Base-by-base conservation (phyloP, 2,888 invertebrate genomes). In the Masnerella sp. region DNA sequence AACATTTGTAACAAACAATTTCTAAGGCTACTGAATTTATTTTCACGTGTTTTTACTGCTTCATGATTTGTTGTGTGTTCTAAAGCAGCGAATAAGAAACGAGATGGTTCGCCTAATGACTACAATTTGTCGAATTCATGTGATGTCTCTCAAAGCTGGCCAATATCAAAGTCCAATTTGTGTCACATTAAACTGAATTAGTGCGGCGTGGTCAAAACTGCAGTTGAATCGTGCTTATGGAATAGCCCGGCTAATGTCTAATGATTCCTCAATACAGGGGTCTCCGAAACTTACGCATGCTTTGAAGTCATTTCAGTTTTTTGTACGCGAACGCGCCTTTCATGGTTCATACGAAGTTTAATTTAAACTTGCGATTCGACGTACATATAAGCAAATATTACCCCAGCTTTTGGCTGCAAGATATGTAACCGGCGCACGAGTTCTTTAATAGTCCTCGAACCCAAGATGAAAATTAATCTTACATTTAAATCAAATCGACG, bases 121-220 rank as follows among this genome's bases (percentile, higher is more conserved):
- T 40, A 42, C 20, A 54, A 43, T 56, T 56, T 42, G 28, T 56
- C 32, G 30, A 18, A 54, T 40, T 42, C 18, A 28, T 54, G 22
- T 30, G 17, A 14, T 7, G 43, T 45, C 20, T 56, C 18, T 36
- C 20, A 25, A 38, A 15, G 17, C 30, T 12, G 22, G 9, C 15
- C 17, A 17, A 40, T 51, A 51, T 62, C 28, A 62, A 62, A 62
- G 51, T 62, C 15, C 62, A 62, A 49, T 51, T 62, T 62, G 51
- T 25, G 62, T 62, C 51, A 15, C 22, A 51, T 42, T 51, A 42
- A 62, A 51, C 34, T 42, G 25, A 51, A 43, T 62, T 51, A 62
- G 42, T 32, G 32, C 28, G 8, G 5, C 14, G 38, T 34, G 3
- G 14, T 20, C 43, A 30, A 32, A 36, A 61, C 32, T 32, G 3